Evolutionary conservation across 2,888 invertebrate species (phyloP), one percentile per base, ranked within the genome.

Genomic region (Nemoura dubitans): DNA sequence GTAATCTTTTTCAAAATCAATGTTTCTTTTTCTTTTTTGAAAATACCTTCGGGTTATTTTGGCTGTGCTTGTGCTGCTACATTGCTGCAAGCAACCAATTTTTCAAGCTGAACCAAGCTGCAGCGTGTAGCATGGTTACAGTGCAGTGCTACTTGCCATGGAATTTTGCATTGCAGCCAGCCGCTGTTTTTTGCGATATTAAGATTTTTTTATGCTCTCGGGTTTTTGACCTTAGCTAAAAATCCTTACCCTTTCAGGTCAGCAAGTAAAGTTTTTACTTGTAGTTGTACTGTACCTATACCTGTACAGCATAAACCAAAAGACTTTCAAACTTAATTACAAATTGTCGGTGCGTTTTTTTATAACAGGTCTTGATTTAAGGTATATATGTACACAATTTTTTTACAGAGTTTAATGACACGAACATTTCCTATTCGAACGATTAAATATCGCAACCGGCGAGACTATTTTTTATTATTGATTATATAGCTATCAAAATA

Each of bases 181-280:
- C 36, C 36, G 3, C 36, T n/a, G n/a, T 78, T 78, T 78, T 28
- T 29, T 29, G 7, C 26, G 78, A 3, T 28, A 78, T 26, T 28
- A 10, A 6, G 0, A 28, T 29, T 81, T 81, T 14, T 21, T 16
- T 30, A 27, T 27, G 7, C 16, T 30, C n/a, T 29, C 30, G 27
- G 81, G 81, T 81, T 27, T 29, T 30, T 81, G 81, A 81, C 81
- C 81, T 81, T 14, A 29, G 29, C 81, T 81, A 5, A 81, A 30
- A 81, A 81, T 26, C 30, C 81, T 29, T 81, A n/a, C 81, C 28
- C 29, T 27, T 27, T 30, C 27, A 81, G 81, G 81, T 81, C 81
- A 81, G 29, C 28, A 29, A 81, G n/a, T 29, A 26, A 16, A 3
- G 80, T 6, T 28, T 14, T 80, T 28, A 81, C 81, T 81, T 5